Base-by-base conservation (phyloP, 1,140 invertebrate species). In the Paraescarpia echinospica region DNA sequence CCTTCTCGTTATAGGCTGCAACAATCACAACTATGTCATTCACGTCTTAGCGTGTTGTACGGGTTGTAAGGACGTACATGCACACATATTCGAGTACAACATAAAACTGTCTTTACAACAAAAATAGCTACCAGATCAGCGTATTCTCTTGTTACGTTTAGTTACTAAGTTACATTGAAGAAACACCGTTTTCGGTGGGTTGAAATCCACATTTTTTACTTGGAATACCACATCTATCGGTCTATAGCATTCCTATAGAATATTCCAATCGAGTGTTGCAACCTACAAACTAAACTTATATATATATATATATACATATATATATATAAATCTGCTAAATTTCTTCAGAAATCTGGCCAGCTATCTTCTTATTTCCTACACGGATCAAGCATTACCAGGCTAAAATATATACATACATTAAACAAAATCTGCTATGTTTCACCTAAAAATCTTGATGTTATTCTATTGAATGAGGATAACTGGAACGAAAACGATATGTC, bases 1-100 rank as follows among this genome's bases (percentile, higher is more conserved):
- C 97, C 94, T 96, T 96, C 93, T 97, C 96, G 95, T 93, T 93
- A 59, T 93, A 93, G 5, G 92, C 90, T 90, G 90, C 90, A 90
- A 90, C 14, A 33, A 41, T 34, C 8, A 90, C 48, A 51, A 51
- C 18, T 77, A 77, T 31, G 22, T 27, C 22, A 77, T 22, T 77
- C 59, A 22, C 22, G 22, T 77, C 59, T 77, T 31, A 27, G 22
- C 22, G 59, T 4, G 27, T 27, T n/a, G n/a, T n/a, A n/a, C 41
- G 12, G 41, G 41, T 41, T 41, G 41, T 41, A 4, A 41, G 4
- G 12, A 41, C 12, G 4, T 12, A 41, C 41, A 41, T 41, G 41
- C 4, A 12, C 41, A 41, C 4, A 41, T 41, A 41, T 12, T 6
- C 41, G 12, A 41, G 4, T 41, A 41, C 12, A 41, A 41, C n/a